Conservation (phyloP, 2,888 invertebrate genomes). For the Pharmacophagus antenor region DNA sequence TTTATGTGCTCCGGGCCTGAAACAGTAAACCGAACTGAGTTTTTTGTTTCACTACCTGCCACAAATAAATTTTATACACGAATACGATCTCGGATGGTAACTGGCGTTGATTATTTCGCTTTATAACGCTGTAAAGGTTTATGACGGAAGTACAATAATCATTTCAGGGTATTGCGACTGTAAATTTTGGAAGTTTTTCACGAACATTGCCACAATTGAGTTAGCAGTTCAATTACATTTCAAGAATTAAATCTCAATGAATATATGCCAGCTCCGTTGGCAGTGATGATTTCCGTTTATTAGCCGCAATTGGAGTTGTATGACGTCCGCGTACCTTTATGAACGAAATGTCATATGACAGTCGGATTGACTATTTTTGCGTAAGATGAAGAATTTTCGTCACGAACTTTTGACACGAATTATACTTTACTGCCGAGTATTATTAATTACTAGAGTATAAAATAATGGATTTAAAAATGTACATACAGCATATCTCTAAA, state of each 20-base stretch:
- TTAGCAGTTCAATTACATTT: constrained; percentile 13
- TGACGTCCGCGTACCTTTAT: constrained; percentile 39
- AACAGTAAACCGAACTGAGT: constrained; percentile 40
- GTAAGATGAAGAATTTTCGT: constrained; percentile 5
- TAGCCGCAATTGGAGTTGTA: constrained; percentile 35
- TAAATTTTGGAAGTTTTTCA: constrained; percentile 3
- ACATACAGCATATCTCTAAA: too few relatives aligned
- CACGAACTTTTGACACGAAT: neutral
- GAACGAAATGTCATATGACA: constrained; percentile 37
- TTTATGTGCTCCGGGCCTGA: constrained; percentile 44
- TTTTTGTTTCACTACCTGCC: constrained; percentile 20
- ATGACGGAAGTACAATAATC: constrained; percentile 20
- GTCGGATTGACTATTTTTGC: constrained; percentile 23
- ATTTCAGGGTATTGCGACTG: constrained; percentile 9
- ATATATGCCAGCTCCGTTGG: constrained; percentile 29
- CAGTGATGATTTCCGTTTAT: constrained; percentile 40
- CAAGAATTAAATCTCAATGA: constrained; percentile 33
- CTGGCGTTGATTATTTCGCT: constrained; percentile 19
- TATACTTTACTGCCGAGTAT: neutral
- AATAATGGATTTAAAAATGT: too few relatives aligned
- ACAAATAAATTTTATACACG: constrained; percentile 21
- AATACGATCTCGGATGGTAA: neutral
- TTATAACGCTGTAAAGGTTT: constrained; percentile 20
- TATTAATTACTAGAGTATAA: too few relatives aligned
- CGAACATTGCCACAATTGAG: constrained; percentile 10